Evolutionary conservation across 2,888 invertebrate genomes (phyloP), one percentile per base, ranked within the genome.

Genomic region (Limulus polyphemus): DNA sequence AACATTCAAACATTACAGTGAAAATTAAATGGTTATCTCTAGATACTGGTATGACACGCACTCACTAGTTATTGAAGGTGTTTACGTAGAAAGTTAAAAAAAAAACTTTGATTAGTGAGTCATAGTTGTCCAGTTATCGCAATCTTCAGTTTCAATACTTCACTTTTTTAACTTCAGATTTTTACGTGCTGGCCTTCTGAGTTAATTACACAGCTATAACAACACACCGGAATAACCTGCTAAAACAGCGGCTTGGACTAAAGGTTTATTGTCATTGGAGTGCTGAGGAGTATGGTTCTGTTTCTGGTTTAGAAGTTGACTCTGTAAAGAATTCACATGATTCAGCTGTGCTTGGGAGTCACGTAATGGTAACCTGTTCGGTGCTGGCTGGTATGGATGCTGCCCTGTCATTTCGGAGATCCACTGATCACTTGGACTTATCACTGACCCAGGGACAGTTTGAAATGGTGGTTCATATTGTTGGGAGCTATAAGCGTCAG

Each of bases 401-500:
- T 55, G 58, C 47, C 58, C 61, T 56, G 62, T 62, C 12, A 61
- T 61, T 47, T 63, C 46, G 10, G 65, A 52, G 62, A 63, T 65
- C 51, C 67, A 65, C 12, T 49, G 13, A 11, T 54, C 10, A 46
- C 54, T 54, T 11, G 62, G 65, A 10, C 62, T 62, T 54, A 55
- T 61, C 10, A 82, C 77, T 72, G 82, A 82, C 70, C 81, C 83
- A 55, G 84, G 84, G 71, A 88, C 88, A 62, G 86, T 84, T 75
- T 88, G 87, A 75, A 87, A 88, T 67, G 85, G 82, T 14, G 67
- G 62, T 14, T 70, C 70, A 55, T 70, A 69, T 48, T 63, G 63
- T 52, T 61, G 61, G 17, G 68, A 55, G 64, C 67, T 59, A 64
- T 61, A 61, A 14, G 17, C 57, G 17, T 62, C 62, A 10, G 65